Evolutionary conservation across 2,113 vertebrate species (phyloP), one percentile per base, ranked within the genome.

Genomic region (Oryzias melastigma): DNA sequence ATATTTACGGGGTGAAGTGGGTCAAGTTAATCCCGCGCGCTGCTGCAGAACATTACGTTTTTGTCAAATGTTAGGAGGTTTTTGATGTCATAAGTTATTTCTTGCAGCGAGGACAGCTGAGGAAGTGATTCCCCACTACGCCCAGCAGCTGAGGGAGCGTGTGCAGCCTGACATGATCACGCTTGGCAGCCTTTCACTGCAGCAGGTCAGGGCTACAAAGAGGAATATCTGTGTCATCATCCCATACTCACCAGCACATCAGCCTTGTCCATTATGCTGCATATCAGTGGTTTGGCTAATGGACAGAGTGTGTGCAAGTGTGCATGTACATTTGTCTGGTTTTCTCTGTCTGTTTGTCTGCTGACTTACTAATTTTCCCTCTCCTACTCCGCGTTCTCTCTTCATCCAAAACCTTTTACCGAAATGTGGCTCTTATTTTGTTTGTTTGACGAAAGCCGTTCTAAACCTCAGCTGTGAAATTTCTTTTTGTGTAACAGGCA

Each of bases 191-290:
- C 84, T 93, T 92, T 91, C 93, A 78, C 78, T 90, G 84, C 90
- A 94, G 90, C 93, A 97, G 96, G 95, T 98, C 88, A 96, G 93
- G 61, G 77, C 75, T 71, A 88, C 91, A 93, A 89, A 92, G 84
- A 85, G 86, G 52, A 88, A 88, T 90, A 88, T 84, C 88, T 88
- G 90, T 90, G 88, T 92, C 80, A 88, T 88, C 67, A 58, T 84
- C 87, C 86, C 82, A 85, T 92, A 91, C 90, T 87, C 83, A 87
- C 77, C 80, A 88, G 81, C 86, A 75, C 80, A 81, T 85, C 85
- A 87, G 87, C 74, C 88, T 73, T 86, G 77, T 90, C 92, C 85
- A 78, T 87, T 89, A 90, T 68, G 71, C 62, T 73, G 78, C 43
- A 56, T 83, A 83, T 80, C 77, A 75, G 51, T 54, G 51, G 58